Evolutionary conservation across 2,113 vertebrate species (phyloP).

Genomic region (Cranoglanis bouderius): DNA sequence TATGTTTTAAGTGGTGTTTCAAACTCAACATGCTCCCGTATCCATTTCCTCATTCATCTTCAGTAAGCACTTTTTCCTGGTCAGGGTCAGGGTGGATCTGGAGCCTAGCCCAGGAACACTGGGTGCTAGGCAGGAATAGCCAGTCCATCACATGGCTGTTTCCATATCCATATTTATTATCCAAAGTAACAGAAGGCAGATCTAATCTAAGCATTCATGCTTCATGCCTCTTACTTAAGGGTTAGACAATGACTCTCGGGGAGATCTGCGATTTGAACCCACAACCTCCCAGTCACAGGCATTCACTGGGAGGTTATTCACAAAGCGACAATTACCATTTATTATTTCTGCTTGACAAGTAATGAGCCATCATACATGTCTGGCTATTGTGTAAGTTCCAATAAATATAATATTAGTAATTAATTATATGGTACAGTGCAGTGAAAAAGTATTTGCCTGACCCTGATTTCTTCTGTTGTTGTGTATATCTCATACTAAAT

Average conservation of each 20-base stretch:
- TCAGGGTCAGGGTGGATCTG: neutral
- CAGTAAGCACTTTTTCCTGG: constrained; percentile 3
- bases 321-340: neutral
- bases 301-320: neutral
- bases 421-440: neutral
- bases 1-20: neutral
- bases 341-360: neutral
- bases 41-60: neutral
- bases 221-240: constrained; percentile 8
- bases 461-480: too few species aligned
- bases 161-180: neutral
- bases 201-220: too few species aligned
- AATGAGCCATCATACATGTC: neutral
- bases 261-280: neutral
- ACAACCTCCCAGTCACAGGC: neutral
- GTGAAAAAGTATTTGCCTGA: too few species aligned
- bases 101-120: neutral
- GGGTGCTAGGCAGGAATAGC: neutral
- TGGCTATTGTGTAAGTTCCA: neutral
- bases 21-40: neutral
- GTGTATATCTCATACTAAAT: too few species aligned
- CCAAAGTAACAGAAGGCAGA: neutral
- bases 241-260: neutral
- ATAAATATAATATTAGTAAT: neutral
- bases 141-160: neutral